Percentiles rank a stretch among this genome's conserved stretches.
These are phyloP conservation scores for Arothron firmamentum DNA, from an alignment of 2,113 vertebrate species.

Conservation along the genomic window DNA sequence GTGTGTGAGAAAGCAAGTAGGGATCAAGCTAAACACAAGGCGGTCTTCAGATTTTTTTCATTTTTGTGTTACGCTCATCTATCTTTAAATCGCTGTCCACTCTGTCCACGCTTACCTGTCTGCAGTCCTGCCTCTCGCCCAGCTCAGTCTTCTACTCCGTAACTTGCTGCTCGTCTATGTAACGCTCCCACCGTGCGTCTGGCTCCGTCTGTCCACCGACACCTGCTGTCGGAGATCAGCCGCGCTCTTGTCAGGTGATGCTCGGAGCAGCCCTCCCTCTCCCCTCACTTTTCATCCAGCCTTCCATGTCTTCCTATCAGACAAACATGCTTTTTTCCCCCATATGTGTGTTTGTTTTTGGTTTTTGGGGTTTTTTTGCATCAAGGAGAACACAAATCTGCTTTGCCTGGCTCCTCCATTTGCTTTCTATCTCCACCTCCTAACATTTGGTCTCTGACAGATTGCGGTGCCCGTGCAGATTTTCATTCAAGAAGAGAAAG, in stretches of 20 bases:
- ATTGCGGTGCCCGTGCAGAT: constrained; percentile 13
- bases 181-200: constrained; percentile 32
- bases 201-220: constrained; percentile 48
- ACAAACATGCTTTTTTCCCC: constrained; percentile 3
- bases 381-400: constrained; percentile 20
- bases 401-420: constrained; percentile 12
- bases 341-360: background rate
- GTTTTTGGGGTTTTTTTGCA: background rate
- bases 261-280: constrained; percentile 55
- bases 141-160: constrained; percentile 36
- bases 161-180: constrained; percentile 38
- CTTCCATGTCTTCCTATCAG: constrained; percentile 21
- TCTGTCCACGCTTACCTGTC: constrained; percentile 42
- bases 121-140: constrained; percentile 27
- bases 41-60: background rate
- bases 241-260: constrained; percentile 59
- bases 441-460: constrained; percentile 30
- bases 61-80: constrained; percentile 5
- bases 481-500: constrained; percentile 2
- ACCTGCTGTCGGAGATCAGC: constrained; percentile 63
- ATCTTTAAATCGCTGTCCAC: constrained; percentile 29
- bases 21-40: background rate
- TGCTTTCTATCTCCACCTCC: constrained; percentile 29
- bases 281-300: constrained; percentile 17
- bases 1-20: too few species aligned